These are phyloP conservation scores for Myotis findleyi DNA, from an alignment of 2,797 vertebrate species.

Conservation along the genomic window DNA sequence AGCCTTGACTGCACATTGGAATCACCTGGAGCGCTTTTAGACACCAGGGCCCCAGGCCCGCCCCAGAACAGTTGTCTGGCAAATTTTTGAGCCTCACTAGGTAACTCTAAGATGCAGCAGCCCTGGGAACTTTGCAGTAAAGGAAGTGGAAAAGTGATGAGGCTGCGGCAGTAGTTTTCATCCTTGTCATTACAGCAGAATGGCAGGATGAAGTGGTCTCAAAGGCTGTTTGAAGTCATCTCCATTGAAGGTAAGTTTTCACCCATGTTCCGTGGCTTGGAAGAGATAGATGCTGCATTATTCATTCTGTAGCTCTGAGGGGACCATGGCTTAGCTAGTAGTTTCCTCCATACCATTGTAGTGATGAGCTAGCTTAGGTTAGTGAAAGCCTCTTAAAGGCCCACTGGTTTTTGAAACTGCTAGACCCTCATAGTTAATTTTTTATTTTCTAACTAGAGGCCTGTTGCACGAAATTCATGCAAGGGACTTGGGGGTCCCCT, in stretches of 20 bases:
- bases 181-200: slow-evolving; percentile 35
- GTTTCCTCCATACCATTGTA: background rate
- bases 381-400: background rate
- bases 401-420: background rate
- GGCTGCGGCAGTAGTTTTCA: background rate
- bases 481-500: too few species aligned
- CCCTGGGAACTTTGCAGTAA: background rate
- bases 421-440: background rate
- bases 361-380: background rate
- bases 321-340: background rate
- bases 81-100: background rate
- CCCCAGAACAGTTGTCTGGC: background rate
- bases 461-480: too few species aligned
- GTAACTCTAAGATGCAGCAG: background rate
- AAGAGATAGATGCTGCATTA: background rate
- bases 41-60: background rate
- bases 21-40: background rate
- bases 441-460: background rate
- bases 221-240: background rate
- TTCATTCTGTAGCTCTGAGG: background rate
- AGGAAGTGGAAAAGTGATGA: background rate
- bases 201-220: slow-evolving; percentile 50
- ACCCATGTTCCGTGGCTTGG: background rate
- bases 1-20: background rate
- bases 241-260: background rate